Evolutionary conservation across 2,888 invertebrate species (phyloP), one percentile per base, ranked within the genome.

Genomic region (Lathronympha strigana): DNA sequence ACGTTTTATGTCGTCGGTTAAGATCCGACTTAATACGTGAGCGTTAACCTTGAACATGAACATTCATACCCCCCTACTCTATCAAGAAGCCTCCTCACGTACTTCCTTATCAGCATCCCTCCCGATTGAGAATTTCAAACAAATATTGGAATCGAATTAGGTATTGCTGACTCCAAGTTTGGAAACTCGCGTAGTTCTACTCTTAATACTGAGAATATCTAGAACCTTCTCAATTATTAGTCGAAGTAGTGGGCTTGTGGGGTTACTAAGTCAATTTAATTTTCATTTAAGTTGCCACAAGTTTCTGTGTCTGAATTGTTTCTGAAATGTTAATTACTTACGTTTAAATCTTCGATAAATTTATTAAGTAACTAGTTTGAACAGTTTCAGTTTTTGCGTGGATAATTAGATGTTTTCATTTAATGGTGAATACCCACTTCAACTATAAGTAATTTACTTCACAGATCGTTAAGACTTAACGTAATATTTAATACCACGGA

Each of bases 131-230:
- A 54, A 53, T 53, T 54, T 54, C 36, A 54, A 38, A 40, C 38
- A 55, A 55, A 55, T 55, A 55, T 40, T 40, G 40, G 23, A 40
- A 40, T 55, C 6, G 40, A 55, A 55, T 40, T 36, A 38, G 38
- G 25, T 54, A 15, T 23, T 23, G n/a, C 25, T 40, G 54, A 38
- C 36, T 36, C n/a, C 21, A 19, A n/a, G 2, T 9, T 33, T 11
- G n/a, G 33, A 21, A 21, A 36, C 21, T 19, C 9, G 5, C 9
- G 2, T 40, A 40, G 40, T 38, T n/a, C n/a, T n/a, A 38, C 38
- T 21, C 17, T 55, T 28, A 19, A 40, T 55, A 43, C 15, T 17
- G 51, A 19, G 13, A 36, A 36, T 47, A 23, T 25, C 23, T n/a
- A 47, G 23, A 23, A 21, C 51, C 19, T 53, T 21, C 9, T 53